Evolutionary conservation across 2,797 vertebrate species (phyloP), one percentile per base, ranked within the genome.

Genomic region (Lindbergichthys nudifrons): DNA sequence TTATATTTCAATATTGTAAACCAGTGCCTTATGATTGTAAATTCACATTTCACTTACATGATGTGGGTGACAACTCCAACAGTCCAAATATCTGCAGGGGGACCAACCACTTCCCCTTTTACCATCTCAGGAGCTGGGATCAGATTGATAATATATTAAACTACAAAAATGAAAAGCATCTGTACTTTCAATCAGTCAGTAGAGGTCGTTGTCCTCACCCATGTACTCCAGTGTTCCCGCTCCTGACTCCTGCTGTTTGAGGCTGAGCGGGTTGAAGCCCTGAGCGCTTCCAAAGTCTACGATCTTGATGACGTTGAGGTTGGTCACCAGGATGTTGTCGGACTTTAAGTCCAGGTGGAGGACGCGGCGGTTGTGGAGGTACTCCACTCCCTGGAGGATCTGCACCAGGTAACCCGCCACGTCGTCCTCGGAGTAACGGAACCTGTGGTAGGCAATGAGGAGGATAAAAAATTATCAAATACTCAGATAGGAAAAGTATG

Each of bases 331-430:
- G 67, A 99, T 85, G 90, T 99, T 99, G 90, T 99, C 98, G 0
- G 97, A 95, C 81, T 97, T 98, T 65, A 99, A 95, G 93, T 99
- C 98, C 1, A 99, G 92, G 87, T 99, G 97, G 58, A 99, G 94
- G 9, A 99, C 91, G 0, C 93, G 95, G 32, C 67, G 95, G 77
- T 93, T 86, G 0, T 99, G 98, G 66, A 99, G 95, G 84, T 98
- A 99, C 80, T 98, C 97, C 0, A 99, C 92, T 11, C 96, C 97
- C 88, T 98, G 97, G 3, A 99, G 93, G 62, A 98, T 94, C 94
- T 99, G 97, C 19, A 96, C 94, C 82, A 98, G 66, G 12, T 97
- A 98, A 32, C 91, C 92, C 59, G 94, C 97, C 84, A 98, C 96
- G 0, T 99, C 98, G 0, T 99, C 98, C 89, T 99, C 98, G 0